Conservation (phyloP, 2,113 vertebrate genomes). For the Patagioenas fasciata region DNA sequence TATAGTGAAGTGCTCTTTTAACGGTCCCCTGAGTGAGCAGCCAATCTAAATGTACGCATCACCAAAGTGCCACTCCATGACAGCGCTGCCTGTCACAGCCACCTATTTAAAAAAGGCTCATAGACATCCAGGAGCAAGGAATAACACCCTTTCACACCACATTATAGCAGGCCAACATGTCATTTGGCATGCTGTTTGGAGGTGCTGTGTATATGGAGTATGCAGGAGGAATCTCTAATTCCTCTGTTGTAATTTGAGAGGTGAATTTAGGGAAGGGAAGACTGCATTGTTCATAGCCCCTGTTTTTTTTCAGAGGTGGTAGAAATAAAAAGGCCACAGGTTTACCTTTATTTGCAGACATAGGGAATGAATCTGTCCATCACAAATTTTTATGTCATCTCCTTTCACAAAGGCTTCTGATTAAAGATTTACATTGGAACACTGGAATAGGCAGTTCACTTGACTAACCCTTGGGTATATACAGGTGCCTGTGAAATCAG, state of each 20-base stretch:
- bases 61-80: neutral
- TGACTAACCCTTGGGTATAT: neutral
- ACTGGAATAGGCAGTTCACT: neutral
- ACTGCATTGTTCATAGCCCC: neutral
- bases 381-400: neutral
- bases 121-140: neutral
- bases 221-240: neutral
- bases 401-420: neutral
- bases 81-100: neutral
- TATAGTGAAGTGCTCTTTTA: slow-evolving; percentile 33
- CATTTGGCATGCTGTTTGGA: neutral
- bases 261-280: neutral
- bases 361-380: neutral
- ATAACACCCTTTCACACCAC: neutral
- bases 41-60: neutral
- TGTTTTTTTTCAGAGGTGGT: neutral
- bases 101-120: neutral
- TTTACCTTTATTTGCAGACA: neutral
- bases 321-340: neutral
- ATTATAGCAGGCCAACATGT: neutral
- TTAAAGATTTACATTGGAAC: neutral
- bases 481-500: neutral
- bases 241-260: neutral
- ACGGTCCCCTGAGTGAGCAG: slow-evolving; percentile 16
- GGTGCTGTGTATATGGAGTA: neutral